Percentiles rank a stretch among this genome's conserved stretches.
These are phyloP conservation scores for Microplitis mediator DNA, from an alignment of 1,140 invertebrate species.

Conservation along the genomic window DNA sequence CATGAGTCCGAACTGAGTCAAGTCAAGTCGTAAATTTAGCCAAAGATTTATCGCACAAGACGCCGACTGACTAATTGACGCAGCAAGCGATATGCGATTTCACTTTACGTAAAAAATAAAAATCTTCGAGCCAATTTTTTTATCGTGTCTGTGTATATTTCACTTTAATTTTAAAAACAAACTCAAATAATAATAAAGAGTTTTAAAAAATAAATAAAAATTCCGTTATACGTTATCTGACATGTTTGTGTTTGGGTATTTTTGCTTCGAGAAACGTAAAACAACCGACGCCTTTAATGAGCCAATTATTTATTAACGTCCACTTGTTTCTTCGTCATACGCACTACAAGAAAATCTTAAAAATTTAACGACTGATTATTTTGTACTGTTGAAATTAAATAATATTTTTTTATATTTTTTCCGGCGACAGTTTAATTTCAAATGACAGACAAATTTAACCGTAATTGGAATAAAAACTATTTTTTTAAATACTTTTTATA, in stretches of 20 bases:
- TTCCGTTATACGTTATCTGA: constrained; percentile 27
- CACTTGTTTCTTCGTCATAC: neutral
- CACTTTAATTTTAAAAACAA: neutral
- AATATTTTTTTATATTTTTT: too few species aligned
- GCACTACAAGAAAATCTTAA: neutral
- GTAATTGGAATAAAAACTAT: too few species aligned
- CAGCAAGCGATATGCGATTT: constrained; percentile 37
- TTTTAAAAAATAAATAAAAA: neutral
- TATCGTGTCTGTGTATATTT: neutral
- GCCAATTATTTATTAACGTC: constrained; percentile 48
- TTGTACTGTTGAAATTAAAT: too few species aligned
- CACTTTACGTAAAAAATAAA: constrained; percentile 11
- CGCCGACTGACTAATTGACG: constrained; percentile 48
- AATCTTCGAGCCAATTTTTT: neutral
- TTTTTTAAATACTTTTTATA: too few species aligned
- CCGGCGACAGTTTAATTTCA: too few species aligned
- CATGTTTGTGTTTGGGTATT: constrained; percentile 18
- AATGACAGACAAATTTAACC: too few species aligned
- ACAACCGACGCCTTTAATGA: constrained; percentile 41
- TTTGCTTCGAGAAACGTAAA: constrained; percentile 30
- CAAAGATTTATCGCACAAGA: constrained; percentile 42
- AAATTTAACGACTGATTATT: too few species aligned
- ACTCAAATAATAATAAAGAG: too few species aligned
- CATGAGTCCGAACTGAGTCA: neutral
- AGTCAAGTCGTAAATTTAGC: constrained; percentile 31